Conservation (phyloP, 2,113 vertebrate genomes). For the Leuciscus idus region DNA sequence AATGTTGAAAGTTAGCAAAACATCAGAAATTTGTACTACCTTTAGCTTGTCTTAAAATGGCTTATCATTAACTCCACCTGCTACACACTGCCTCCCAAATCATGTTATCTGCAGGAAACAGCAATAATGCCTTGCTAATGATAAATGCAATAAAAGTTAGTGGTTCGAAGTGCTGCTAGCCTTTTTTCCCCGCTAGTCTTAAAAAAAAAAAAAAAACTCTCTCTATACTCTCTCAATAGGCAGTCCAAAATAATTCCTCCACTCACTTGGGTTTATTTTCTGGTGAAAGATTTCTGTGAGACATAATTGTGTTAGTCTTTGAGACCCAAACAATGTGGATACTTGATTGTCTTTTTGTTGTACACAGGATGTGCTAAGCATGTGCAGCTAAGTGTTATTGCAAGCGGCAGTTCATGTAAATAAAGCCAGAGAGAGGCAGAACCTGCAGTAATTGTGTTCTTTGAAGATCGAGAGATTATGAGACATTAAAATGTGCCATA, state of each 20-base stretch:
- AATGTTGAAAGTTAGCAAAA: not conserved
- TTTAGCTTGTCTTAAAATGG: constrained; percentile 43
- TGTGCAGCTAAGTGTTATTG: constrained; percentile 11
- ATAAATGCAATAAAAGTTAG: constrained; percentile 65
- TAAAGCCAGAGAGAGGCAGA: constrained; percentile 15
- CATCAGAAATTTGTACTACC: not conserved
- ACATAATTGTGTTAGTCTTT: constrained; percentile 10
- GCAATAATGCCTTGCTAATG: constrained; percentile 46
- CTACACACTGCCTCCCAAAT: constrained; percentile 44
- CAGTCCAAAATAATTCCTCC: constrained; percentile 11
- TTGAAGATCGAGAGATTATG: constrained; percentile 50
- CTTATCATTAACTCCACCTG: constrained; percentile 42
- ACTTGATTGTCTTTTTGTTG: constrained; percentile 7
- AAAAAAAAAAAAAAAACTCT: not conserved
- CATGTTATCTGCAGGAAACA: constrained; percentile 12
- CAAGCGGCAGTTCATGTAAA: not conserved
- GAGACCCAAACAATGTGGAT: constrained; percentile 3
- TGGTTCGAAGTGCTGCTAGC: constrained; percentile 44
- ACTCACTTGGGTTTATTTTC: not conserved
- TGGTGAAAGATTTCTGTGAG: not conserved
- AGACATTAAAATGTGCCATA: constrained; percentile 51
- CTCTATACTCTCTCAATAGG: not conserved
- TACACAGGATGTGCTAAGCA: not conserved
- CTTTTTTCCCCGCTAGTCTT: not conserved
- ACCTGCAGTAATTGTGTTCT: constrained; percentile 43